Conservation (phyloP, 1,140 invertebrate genomes). For the Anoplolepis gracilipes region DNA sequence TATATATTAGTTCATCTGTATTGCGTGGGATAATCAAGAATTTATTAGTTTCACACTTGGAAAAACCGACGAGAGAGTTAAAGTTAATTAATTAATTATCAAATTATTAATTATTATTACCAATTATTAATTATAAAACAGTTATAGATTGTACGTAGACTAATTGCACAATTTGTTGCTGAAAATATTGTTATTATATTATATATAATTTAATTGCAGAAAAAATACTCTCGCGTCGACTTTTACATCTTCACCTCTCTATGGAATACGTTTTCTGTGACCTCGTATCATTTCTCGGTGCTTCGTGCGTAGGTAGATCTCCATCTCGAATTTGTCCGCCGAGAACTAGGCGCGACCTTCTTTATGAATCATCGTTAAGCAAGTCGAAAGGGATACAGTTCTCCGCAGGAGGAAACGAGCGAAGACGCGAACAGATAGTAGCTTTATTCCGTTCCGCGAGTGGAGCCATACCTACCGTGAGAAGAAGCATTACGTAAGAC, state of each 20-base stretch:
- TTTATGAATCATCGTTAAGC: constrained; percentile 58
- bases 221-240: not conserved
- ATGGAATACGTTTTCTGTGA: not conserved
- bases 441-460: constrained; percentile 40
- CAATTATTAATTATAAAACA: constrained; percentile 4
- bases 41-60: not conserved
- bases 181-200: not conserved
- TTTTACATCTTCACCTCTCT: not conserved
- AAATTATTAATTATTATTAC: not conserved
- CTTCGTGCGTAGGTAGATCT: constrained; percentile 14
- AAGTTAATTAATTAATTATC: constrained; percentile 16
- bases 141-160: not conserved
- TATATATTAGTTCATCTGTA: not conserved
- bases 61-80: not conserved
- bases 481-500: constrained; percentile 47
- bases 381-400: constrained; percentile 19
- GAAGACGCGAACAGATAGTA: constrained; percentile 35
- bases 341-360: constrained; percentile 46
- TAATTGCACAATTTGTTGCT: not conserved
- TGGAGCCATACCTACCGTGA: constrained; percentile 34
- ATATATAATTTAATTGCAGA: not conserved
- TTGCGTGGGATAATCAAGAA: not conserved
- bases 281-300: constrained; percentile 22
- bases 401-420: not conserved
- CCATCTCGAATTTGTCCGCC: constrained; percentile 51